phyloP scores from a whole-genome alignment of 2,113 vertebrate species.

The Bucco capensis region DNA sequence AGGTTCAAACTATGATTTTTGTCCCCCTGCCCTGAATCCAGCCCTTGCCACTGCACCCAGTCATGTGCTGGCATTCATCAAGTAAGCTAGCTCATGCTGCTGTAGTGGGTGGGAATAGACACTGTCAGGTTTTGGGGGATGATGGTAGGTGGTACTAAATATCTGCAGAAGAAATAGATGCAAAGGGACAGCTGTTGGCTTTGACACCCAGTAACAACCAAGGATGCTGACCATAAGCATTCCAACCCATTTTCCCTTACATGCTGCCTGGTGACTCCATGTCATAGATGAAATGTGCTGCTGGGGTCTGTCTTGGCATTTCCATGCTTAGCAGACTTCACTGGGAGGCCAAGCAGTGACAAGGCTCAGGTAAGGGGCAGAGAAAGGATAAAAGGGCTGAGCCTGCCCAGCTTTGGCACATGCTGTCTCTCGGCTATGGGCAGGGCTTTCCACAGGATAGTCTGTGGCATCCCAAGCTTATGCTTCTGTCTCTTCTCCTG shows the following conservation, averaged over 20 bases:
- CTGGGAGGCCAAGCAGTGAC: background rate
- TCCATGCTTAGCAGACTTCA: background rate
- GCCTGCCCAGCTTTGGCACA: background rate
- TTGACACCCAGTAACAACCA: background rate
- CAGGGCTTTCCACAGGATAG: background rate
- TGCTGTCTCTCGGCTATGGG: background rate
- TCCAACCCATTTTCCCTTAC: background rate
- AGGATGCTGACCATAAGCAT: background rate
- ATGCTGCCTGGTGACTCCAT: background rate
- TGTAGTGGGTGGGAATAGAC: background rate
- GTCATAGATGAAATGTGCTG: background rate
- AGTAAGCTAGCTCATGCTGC: background rate
- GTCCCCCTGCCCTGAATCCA: background rate
- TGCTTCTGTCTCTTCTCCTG: conserved; percentile 14
- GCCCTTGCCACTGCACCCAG: background rate
- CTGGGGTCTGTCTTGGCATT: background rate
- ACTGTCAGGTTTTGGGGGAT: background rate
- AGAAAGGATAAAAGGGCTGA: background rate
- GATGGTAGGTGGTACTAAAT: background rate
- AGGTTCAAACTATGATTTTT: background rate
- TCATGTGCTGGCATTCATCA: background rate
- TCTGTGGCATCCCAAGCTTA: background rate
- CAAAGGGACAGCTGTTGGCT: background rate
- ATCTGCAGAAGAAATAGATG: background rate
- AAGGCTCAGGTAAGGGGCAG: background rate